Percentiles rank a stretch among this genome's conserved stretches.
Evolutionary conservation across 2,113 vertebrate genomes (phyloP).

Genomic region (Chloroceryle aenea): DNA sequence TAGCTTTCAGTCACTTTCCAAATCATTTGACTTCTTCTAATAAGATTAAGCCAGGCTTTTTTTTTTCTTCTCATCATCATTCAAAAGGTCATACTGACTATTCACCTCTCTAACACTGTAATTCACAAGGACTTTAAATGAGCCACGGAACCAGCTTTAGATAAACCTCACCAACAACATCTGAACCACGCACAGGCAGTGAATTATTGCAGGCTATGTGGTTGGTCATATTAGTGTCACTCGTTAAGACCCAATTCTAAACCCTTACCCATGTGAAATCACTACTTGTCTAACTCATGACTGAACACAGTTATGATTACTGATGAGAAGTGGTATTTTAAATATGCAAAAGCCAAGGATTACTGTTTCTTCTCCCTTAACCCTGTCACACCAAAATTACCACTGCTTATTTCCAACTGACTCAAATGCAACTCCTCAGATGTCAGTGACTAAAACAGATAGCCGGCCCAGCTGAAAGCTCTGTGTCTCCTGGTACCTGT

Average conservation of each 20-base stretch:
- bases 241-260: background rate
- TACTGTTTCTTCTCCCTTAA: background rate
- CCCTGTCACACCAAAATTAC: background rate
- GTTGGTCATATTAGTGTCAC: background rate
- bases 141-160: background rate
- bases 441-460: background rate
- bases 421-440: background rate
- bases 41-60: slow-evolving; percentile 40
- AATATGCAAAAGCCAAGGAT: background rate
- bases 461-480: background rate
- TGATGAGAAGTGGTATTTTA: background rate
- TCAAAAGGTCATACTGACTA: slow-evolving; percentile 29
- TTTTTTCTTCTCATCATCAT: background rate
- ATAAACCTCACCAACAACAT: background rate
- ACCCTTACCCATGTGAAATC: background rate
- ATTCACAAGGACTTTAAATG: slow-evolving; percentile 8
- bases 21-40: slow-evolving; percentile 47
- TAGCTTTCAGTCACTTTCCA: background rate
- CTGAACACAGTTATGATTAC: background rate
- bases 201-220: background rate
- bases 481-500: background rate
- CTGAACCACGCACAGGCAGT: background rate
- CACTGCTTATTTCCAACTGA: rapidly evolving
- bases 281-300: background rate
- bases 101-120: slow-evolving; percentile 17